Evolutionary conservation across 1,140 invertebrate genomes (phyloP), one percentile per base, ranked within the genome.

Genomic region (Campodea augens): DNA sequence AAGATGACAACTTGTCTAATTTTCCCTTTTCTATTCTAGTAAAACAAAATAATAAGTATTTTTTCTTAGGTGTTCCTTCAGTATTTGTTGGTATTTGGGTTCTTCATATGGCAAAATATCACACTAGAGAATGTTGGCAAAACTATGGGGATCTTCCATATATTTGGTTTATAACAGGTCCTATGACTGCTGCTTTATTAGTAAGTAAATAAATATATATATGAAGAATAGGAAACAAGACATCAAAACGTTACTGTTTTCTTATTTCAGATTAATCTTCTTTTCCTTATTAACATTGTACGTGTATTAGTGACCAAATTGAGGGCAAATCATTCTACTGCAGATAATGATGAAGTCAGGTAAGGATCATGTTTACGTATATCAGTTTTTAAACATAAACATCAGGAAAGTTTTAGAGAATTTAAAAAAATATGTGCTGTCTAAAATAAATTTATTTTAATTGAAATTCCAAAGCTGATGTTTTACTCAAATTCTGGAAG

Each of bases 211-310:
- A 32, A 10, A 32, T 32, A 32, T 32, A 10, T 32, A 32, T 32
- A 32, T 32, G 27, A 32, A n/a, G n/a, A n/a, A n/a, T n/a, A n/a
- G 27, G 27, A 32, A 32, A 10, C 27, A 10, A 32, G 27, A 10
- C 7, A 7, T 15, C 27, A 32, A n/a, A 32, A 32, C 27, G 7
- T 32, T 32, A 32, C 15, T 32, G 7, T 32, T 32, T 46, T 52
- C 45, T 42, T 32, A 25, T 53, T 55, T 21, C 51, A 65, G 62
- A 51, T 67, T 3, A 70, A 70, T 45, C 54, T 67, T 19, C 45
- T 67, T 1, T 70, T 70, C 49, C 54, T 70, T 5, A 53, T 70
- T 20, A 70, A 68, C 51, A 69, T 70, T 38, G 61, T 70, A 42
- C 53, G 67, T 25, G 64, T 70, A 18, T 49, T 70, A 13, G 57